Evolutionary conservation across 2,113 vertebrate species (phyloP), one percentile per base, ranked within the genome.

Genomic region (Callorhinus ursinus): DNA sequence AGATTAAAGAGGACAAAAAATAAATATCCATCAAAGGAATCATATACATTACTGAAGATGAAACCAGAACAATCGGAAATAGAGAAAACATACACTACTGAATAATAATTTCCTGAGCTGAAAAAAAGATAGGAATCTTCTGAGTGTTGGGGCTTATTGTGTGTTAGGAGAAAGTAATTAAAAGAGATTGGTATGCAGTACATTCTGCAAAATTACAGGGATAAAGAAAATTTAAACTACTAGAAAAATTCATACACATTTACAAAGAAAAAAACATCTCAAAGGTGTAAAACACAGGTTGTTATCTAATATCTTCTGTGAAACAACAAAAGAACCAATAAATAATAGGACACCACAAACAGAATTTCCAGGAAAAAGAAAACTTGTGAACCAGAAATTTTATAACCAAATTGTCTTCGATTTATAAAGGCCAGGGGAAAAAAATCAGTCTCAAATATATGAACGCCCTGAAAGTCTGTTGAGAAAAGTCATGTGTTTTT

Each of bases 21-120:
- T 69, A 96, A 94, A 57, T 77, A 69, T 22, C 67, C 57, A 63
- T 59, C 63, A 90, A 96, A 96, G 12, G 33, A 95, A 80, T 71
- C 65, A 80, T 22, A 96, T 49, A 65, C 4, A 67, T 67, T 46
- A 55, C 21, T 69, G 63, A 84, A 63, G 76, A 93, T 77, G 8
- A 94, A 92, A 96, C 80, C 63, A 90, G 76, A 94, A 69, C 14
- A 96, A 80, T 76, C 19, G 81, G 11, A 95, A 93, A 92, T 51
- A 7, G 89, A 90, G 61, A 83, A 76, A 81, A 63, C 11, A 67
- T 11, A 63, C 4, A 80, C 42, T 83, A 72, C 1, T 72, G 82
- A 87, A 85, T 76, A 93, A 95, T 53, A 86, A 81, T 95, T 97
- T 93, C 13, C 18, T 88, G 18, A 96, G 76, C 6, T 72, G 6